Evolutionary conservation across 2,888 invertebrate genomes (phyloP).

Genomic region (Troides helena): DNA sequence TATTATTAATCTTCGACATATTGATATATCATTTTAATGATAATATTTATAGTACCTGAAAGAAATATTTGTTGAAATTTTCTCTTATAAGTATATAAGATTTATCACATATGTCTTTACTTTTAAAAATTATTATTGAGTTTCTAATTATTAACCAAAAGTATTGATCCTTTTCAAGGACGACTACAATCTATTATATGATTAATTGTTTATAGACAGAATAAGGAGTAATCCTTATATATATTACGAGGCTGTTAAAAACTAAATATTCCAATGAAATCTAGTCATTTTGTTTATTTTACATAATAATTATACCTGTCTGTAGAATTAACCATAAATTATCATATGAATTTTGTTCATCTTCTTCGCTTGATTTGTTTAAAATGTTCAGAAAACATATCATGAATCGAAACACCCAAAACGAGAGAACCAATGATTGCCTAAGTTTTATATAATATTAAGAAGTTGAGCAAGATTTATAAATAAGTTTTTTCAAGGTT

Average conservation of each 20-base stretch:
- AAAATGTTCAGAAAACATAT: slow-evolving; percentile 49
- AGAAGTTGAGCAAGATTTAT: slow-evolving; percentile 54
- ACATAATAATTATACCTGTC: not conserved
- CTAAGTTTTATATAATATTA: slow-evolving; percentile 37
- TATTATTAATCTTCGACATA: slow-evolving; percentile 5
- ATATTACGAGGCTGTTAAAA: not conserved
- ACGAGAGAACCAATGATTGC: slow-evolving; percentile 38
- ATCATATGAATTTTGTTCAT: slow-evolving; percentile 50
- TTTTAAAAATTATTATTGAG: too few relatives aligned
- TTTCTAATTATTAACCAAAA: too few relatives aligned
- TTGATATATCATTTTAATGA: not conserved
- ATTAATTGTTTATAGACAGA: not conserved
- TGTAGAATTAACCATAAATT: not conserved
- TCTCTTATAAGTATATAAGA: not conserved
- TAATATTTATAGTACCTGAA: not conserved
- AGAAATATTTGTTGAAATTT: not conserved
- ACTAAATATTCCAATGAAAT: slow-evolving; percentile 15
- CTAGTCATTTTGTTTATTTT: slow-evolving; percentile 17
- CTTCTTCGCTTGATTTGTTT: slow-evolving; percentile 41
- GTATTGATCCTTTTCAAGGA: too few relatives aligned
- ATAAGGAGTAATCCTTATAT: not conserved
- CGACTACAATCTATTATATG: too few relatives aligned
- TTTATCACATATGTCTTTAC: not conserved
- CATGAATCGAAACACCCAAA: slow-evolving; percentile 41
- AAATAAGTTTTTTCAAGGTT: slow-evolving; percentile 23